Percentiles rank a stretch among this genome's conserved stretches.
Conservation (phyloP, 1,140 invertebrate species). For the Aricia agestis region DNA sequence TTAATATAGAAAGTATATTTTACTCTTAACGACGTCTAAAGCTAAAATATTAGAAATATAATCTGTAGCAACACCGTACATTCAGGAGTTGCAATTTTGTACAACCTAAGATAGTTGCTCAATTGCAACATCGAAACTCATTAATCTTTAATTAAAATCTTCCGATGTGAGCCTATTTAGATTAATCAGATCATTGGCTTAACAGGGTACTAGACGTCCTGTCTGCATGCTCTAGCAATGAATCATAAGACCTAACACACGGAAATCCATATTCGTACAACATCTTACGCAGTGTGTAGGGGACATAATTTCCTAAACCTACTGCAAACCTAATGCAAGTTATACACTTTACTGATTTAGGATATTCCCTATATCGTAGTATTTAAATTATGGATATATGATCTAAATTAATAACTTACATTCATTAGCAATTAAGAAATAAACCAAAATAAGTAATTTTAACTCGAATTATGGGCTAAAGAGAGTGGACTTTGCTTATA, state of each 20-base stretch:
- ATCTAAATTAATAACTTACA: no score
- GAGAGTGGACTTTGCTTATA: neutral
- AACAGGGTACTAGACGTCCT: constrained; percentile 2
- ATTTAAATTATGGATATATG: no score
- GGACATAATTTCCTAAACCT: neutral
- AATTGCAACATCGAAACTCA: neutral
- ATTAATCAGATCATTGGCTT: constrained; percentile 2
- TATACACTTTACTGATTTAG: no score
- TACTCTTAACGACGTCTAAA: no score
- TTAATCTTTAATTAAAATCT: constrained; percentile 3
- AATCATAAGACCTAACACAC: neutral
- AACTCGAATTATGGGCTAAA: neutral
- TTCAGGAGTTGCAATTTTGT: neutral
- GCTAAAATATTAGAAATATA: neutral
- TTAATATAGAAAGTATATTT: no score
- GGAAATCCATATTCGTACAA: constrained; percentile 3
- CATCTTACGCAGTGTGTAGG: constrained; percentile 5
- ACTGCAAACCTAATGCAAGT: no score
- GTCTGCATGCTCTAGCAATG: neutral
- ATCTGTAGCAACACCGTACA: neutral
- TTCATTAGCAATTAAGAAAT: neutral
- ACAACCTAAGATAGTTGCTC: neutral
- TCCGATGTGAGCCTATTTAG: constrained; percentile 2
- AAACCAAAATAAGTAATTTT: neutral
- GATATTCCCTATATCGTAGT: no score